Evolutionary conservation across 2,888 invertebrate species (phyloP).

Genomic region (Nymphalis c-album): DNA sequence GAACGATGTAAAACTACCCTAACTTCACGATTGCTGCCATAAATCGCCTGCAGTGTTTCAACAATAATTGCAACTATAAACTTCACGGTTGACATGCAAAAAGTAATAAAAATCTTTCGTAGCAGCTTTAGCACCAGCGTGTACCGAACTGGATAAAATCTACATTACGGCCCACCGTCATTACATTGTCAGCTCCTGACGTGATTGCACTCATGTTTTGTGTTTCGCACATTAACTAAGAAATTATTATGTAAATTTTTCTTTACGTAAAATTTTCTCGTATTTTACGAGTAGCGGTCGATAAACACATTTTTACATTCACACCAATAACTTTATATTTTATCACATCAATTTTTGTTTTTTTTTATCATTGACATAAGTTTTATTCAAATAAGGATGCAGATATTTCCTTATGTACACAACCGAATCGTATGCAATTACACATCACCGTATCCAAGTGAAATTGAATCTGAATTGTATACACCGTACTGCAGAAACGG

Average conservation of each 20-base stretch:
- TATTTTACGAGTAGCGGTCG: no score
- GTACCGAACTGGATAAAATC: conserved; percentile 46
- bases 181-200: conserved; percentile 24
- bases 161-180: conserved; percentile 29
- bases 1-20: conserved; percentile 41
- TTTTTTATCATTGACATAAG: background rate
- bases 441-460: conserved; percentile 10
- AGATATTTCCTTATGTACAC: background rate
- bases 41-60: conserved; percentile 56
- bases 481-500: conserved; percentile 16
- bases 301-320: no score
- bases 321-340: no score
- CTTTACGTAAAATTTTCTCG: no score
- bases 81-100: conserved; percentile 66
- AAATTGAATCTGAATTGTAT: conserved; percentile 26
- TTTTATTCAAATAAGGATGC: background rate
- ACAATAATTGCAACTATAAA: conserved; percentile 70
- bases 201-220: conserved; percentile 10
- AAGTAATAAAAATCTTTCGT: conserved; percentile 63
- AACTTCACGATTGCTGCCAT: conserved; percentile 49
- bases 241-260: background rate
- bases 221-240: background rate
- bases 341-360: background rate
- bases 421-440: conserved; percentile 9
- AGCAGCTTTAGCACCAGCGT: conserved; percentile 46